Percentiles rank a stretch among this genome's conserved stretches.
Evolutionary conservation across 2,113 vertebrate species (phyloP).

Genomic region (Gorsachius goisagi): DNA sequence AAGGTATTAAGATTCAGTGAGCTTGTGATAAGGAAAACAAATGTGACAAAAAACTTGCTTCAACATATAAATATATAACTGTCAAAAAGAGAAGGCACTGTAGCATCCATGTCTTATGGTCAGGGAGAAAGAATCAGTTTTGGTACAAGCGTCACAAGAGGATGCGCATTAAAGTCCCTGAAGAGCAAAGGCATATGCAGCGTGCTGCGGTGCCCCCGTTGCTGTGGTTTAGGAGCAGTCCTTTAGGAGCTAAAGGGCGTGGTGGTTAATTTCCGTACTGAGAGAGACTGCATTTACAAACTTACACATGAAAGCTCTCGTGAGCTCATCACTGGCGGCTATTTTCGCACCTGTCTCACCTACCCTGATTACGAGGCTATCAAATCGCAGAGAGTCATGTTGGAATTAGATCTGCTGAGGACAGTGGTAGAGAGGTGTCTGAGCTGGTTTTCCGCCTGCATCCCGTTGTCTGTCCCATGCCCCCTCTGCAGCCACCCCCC

Average conservation of each 20-base stretch:
- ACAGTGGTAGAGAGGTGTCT: not conserved
- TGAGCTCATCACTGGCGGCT: not conserved
- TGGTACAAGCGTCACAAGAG: not conserved
- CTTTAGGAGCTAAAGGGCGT: not conserved
- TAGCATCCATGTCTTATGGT: not conserved
- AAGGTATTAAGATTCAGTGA: not conserved
- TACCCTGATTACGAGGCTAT: not conserved
- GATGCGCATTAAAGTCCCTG: not conserved
- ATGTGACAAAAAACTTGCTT: not conserved
- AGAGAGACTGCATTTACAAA: not conserved
- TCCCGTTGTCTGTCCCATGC: rapidly evolving
- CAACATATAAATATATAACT: not conserved
- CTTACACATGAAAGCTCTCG: not conserved
- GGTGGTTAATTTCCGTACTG: not conserved
- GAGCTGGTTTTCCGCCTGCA: not conserved
- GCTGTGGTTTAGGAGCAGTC: not conserved
- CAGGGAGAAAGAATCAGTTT: not conserved
- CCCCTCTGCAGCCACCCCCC: not conserved
- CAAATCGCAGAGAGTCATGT: not conserved
- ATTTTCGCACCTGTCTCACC: not conserved
- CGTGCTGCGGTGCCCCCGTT: rapidly evolving
- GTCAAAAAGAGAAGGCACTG: not conserved
- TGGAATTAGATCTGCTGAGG: not conserved
- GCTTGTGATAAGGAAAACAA: not conserved
- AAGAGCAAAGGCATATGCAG: not conserved